Conservation (phyloP, 2,113 vertebrate genomes). For the Gracilinanus agilis region DNA sequence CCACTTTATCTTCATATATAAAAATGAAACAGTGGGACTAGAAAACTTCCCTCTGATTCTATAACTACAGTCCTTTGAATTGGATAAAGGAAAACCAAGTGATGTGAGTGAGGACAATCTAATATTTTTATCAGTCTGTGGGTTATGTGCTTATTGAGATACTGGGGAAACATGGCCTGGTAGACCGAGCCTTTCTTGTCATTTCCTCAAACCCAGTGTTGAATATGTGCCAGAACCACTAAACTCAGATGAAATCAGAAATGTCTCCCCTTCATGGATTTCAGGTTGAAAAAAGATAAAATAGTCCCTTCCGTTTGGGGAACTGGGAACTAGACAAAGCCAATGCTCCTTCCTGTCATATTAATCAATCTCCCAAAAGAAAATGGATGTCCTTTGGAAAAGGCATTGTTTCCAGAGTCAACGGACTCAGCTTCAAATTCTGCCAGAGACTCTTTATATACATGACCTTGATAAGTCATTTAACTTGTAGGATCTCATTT, state of each 20-base stretch:
- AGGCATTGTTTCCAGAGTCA: background rate
- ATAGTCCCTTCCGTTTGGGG: background rate
- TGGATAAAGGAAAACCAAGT: background rate
- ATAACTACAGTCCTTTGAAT: background rate
- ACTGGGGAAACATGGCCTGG: too few species aligned
- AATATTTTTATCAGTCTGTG: background rate
- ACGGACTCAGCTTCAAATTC: background rate
- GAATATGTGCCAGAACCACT: background rate
- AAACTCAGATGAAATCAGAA: background rate
- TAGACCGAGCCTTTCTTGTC: background rate
- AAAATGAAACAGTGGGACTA: background rate
- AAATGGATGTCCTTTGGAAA: background rate
- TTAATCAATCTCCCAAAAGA: background rate
- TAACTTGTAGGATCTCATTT: background rate
- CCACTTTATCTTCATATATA: background rate
- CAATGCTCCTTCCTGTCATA: background rate
- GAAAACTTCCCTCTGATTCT: background rate
- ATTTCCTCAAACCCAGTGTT: background rate
- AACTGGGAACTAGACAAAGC: background rate
- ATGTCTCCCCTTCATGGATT: background rate
- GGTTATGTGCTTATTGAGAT: background rate
- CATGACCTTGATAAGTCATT: background rate
- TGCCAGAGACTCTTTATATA: background rate
- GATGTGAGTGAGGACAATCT: background rate
- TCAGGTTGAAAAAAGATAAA: background rate